These are phyloP conservation scores for Philereme transversata DNA, from an alignment of 2,888 invertebrate species.

Conservation along the genomic window DNA sequence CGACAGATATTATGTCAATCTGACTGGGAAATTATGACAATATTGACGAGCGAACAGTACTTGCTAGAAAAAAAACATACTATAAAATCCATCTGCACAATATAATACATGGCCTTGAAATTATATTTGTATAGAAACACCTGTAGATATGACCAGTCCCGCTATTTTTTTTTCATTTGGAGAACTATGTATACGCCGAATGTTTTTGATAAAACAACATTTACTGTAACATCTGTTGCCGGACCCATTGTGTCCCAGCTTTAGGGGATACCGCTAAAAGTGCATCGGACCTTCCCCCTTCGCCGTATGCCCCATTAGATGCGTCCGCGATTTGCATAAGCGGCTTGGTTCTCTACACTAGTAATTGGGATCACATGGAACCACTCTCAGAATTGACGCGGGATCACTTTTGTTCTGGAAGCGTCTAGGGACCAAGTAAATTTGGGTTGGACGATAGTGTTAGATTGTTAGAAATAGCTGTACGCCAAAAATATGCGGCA, in stretches of 20 bases:
- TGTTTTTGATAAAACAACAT: constrained; percentile 17
- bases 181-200: background rate
- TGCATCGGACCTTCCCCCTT: constrained; percentile 60
- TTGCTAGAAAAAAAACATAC: no score
- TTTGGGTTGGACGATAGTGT: constrained; percentile 42
- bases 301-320: constrained; percentile 76
- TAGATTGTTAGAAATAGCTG: no score
- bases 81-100: no score
- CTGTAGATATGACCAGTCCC: no score
- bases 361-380: constrained; percentile 80
- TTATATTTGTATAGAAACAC: no score
- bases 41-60: no score
- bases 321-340: constrained; percentile 83
- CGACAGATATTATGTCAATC: no score
- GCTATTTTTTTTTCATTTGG: no score
- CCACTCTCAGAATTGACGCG: constrained; percentile 61
- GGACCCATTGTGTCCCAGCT: constrained; percentile 12
- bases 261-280: constrained; percentile 57
- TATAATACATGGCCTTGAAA: no score
- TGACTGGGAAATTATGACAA: no score
- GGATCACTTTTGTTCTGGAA: constrained; percentile 36
- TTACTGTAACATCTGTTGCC: constrained; percentile 23
- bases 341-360: constrained; percentile 80
- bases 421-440: constrained; percentile 44
- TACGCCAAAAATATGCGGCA: no score